phyloP scores from a whole-genome alignment of 2,888 invertebrate species.

The Phymatocera aterrima region DNA sequence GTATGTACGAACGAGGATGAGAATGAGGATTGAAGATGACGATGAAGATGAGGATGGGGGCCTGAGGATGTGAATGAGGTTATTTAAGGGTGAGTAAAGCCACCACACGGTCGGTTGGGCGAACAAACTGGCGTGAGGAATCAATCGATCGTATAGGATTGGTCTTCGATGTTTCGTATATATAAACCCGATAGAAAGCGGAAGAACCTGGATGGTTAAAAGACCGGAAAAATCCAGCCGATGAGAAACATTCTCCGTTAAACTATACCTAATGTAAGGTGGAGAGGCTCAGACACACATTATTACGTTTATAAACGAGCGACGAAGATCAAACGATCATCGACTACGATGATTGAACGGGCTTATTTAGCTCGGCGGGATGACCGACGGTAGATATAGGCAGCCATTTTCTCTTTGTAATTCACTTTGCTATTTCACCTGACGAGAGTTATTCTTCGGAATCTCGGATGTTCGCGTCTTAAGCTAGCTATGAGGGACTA shows the following conservation, averaged over 20 bases:
- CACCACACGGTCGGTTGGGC: neutral
- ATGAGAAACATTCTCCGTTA: neutral
- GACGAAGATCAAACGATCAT: neutral
- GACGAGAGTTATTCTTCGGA: too few species aligned
- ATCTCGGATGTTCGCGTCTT: too few species aligned
- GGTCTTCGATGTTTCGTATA: neutral
- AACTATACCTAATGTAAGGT: neutral
- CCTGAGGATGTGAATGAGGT: neutral
- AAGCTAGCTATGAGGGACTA: too few species aligned
- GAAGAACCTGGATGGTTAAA: neutral
- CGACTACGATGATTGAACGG: neutral
- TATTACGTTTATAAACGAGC: neutral
- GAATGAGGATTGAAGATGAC: too few species aligned
- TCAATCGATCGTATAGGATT: slow-evolving; percentile 14
- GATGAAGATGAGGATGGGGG: too few species aligned
- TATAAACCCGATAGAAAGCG: neutral
- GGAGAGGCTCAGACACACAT: too few species aligned
- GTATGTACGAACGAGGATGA: too few species aligned
- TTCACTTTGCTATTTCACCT: too few species aligned
- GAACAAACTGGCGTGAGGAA: slow-evolving; percentile 23
- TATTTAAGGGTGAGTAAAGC: neutral
- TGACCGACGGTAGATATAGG: too few species aligned
- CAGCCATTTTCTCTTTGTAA: neutral
- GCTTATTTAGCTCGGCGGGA: too few species aligned
- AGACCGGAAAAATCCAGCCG: slow-evolving; percentile 1